phyloP scores from a whole-genome alignment of 1,140 invertebrate species.

The Pinna nobilis region DNA sequence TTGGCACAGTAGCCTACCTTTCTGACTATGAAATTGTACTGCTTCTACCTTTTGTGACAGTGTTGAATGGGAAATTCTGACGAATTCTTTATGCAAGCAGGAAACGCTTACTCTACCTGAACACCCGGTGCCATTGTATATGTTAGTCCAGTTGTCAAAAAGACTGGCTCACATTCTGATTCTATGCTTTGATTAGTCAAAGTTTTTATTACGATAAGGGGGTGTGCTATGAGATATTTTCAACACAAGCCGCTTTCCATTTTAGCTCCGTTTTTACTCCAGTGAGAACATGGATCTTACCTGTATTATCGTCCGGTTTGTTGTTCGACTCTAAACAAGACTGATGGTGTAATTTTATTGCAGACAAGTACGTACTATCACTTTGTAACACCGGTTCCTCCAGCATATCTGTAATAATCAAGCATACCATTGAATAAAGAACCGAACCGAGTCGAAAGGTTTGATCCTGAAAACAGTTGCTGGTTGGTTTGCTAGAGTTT shows the following conservation, averaged over 20 bases:
- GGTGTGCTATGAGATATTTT: not conserved
- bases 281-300: not conserved
- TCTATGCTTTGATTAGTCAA: not conserved
- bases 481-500: not conserved
- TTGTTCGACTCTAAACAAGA: slow-evolving; percentile 6
- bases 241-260: not conserved
- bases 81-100: too few relatives aligned
- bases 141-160: not conserved
- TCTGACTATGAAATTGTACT: too few relatives aligned
- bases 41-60: too few relatives aligned
- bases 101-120: too few relatives aligned
- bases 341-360: slow-evolving; percentile 5
- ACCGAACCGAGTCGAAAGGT: too few relatives aligned
- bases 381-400: not conserved
- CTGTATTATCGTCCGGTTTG: not conserved
- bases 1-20: too few relatives aligned
- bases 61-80: too few relatives aligned
- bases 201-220: not conserved
- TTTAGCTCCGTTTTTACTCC: not conserved
- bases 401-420: slow-evolving; percentile 1
- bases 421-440: not conserved
- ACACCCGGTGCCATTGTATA: not conserved
- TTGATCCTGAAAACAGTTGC: too few relatives aligned
- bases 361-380: not conserved
- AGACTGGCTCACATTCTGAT: not conserved